Conservation (phyloP, 2,888 invertebrate genomes). For the Beris chalybata region DNA sequence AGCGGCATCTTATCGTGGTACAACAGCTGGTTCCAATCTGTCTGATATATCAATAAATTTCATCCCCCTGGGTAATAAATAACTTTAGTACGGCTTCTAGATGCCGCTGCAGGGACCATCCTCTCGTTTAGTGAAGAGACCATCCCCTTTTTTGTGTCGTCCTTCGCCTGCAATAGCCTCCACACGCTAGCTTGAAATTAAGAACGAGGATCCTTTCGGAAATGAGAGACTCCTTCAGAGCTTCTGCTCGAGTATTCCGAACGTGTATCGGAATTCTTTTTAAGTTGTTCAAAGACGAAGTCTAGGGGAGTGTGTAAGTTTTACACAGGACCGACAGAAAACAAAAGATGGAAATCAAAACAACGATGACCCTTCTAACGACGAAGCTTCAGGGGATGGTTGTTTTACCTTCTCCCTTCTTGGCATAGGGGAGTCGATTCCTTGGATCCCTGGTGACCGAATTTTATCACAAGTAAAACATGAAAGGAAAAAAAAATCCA, state of each 20-base stretch:
- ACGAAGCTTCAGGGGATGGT: neutral
- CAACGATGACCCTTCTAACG: slow-evolving; percentile 29
- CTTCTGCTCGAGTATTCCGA: slow-evolving; percentile 21
- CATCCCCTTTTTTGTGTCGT: no score
- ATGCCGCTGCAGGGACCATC: slow-evolving; percentile 4
- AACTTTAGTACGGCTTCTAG: slow-evolving; percentile 35
- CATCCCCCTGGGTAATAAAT: slow-evolving; percentile 43
- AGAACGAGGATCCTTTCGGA: slow-evolving; percentile 15
- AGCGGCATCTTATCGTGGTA: slow-evolving; percentile 41
- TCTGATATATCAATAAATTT: slow-evolving; percentile 45
- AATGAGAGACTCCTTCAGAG: slow-evolving; percentile 23
- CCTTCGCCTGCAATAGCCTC: no score
- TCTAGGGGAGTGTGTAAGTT: slow-evolving; percentile 8
- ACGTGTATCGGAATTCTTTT: slow-evolving; percentile 28
- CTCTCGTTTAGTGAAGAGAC: slow-evolving; percentile 18
- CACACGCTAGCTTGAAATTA: neutral
- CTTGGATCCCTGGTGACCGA: slow-evolving; percentile 29
- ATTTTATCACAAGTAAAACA: slow-evolving; percentile 27
- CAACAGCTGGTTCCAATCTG: slow-evolving; percentile 44
- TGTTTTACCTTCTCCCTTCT: neutral
- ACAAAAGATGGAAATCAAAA: slow-evolving; percentile 30
- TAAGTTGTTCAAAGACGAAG: slow-evolving; percentile 5
- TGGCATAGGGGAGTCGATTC: slow-evolving; percentile 8
- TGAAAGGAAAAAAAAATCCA: slow-evolving; percentile 21
- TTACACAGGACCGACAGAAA: slow-evolving; percentile 1